Evolutionary conservation across 2,113 vertebrate species (phyloP), one percentile per base, ranked within the genome.

Genomic region (Lophotis ruficrista): DNA sequence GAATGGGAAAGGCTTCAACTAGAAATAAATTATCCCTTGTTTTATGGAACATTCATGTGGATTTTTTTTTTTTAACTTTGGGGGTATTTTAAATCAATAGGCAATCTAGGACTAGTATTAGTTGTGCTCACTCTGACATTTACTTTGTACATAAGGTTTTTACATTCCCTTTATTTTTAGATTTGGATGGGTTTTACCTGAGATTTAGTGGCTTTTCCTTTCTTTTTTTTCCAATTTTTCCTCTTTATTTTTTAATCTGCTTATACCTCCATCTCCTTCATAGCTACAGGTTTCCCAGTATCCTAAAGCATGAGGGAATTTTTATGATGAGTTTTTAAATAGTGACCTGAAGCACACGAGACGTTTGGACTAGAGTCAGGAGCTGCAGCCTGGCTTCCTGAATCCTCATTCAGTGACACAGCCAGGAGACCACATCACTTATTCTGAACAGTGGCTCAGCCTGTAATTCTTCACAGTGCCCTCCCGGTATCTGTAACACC

Each of bases 41-140:
- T 89, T 89, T 85, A 66, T 53, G 45, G 71, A 38, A 66, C 23
- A 11, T n/a, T 58, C 78, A 5, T 3, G 18, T 15, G 70, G 56
- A 7, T 48, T 57, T 64, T 53, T 48, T 57, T 64, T 53, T 76
- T 78, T 69, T 17, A 78, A 16, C 48, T 93, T 83, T 15, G 27
- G 27, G 47, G 24, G 16, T 50, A 25, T 53, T 89, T 71, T 61
- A 33, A 72, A 91, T 77, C 83, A 69, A 83, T 4, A 85, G 77
- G 31, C 72, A 76, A n/a, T 14, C 38, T 54, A 45, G 61, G 38
- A 41, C 30, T 35, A 30, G 75, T 50, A 27, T 72, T 69, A 83
- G 66, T 76, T 80, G 47, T 83, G 78, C 50, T 96, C 51, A 1
- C 38, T 14, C 78, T 96, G 95, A 93, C 88, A 83, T 93, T 95